phyloP scores from a whole-genome alignment of 1,140 invertebrate genomes.

The Cotesia vestalis region DNA sequence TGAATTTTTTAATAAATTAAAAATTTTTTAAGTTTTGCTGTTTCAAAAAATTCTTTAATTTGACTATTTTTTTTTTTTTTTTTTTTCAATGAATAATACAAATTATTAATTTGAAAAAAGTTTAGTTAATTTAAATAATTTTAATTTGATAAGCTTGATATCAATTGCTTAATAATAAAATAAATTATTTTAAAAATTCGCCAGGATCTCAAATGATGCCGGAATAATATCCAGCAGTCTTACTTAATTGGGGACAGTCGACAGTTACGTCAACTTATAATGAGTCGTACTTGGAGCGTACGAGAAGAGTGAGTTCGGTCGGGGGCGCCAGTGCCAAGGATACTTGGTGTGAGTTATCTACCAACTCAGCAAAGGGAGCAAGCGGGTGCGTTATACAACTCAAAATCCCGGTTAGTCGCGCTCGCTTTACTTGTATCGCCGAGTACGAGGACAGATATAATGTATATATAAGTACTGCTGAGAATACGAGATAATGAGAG shows the following conservation, averaged over 20 bases:
- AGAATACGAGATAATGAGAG: slow-evolving; percentile 43
- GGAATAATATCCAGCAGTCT: slow-evolving; percentile 44
- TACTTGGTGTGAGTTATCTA: not conserved
- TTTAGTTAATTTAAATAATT: no score
- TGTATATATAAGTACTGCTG: slow-evolving; percentile 13
- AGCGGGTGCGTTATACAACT: slow-evolving; percentile 24
- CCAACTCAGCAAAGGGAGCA: not conserved
- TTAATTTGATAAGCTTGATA: no score
- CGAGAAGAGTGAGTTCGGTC: slow-evolving; percentile 25
- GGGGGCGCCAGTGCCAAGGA: not conserved
- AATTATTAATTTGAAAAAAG: no score
- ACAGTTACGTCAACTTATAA: slow-evolving; percentile 44
- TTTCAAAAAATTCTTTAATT: no score
- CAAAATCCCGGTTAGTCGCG: not conserved
- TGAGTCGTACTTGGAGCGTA: slow-evolving; percentile 46
- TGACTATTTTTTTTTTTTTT: no score
- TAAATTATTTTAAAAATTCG: no score
- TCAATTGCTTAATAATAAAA: no score
- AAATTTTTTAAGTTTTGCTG: no score
- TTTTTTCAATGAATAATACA: no score
- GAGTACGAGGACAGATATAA: slow-evolving; percentile 3
- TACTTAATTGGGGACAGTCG: slow-evolving; percentile 45
- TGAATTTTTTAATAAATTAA: no score
- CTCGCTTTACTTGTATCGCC: not conserved
- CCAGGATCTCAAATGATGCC: slow-evolving; percentile 37